Evolutionary conservation across 2,113 vertebrate genomes (phyloP), one percentile per base, ranked within the genome.

Genomic region (Ascaphus truei): DNA sequence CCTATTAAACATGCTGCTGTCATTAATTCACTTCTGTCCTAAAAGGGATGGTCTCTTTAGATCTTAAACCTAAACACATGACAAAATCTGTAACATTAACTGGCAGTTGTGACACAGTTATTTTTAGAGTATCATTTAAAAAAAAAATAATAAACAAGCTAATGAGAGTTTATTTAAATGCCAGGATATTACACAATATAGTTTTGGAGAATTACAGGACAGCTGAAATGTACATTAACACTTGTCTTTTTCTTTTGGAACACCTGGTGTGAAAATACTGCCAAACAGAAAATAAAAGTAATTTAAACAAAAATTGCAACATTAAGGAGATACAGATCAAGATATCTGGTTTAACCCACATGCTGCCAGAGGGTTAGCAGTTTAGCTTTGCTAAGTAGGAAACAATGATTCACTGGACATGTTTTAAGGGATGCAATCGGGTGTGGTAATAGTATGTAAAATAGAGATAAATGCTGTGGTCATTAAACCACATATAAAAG

Each of bases 81-180:
- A n/a, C n/a, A n/a, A n/a, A n/a, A n/a, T n/a, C n/a, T n/a, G n/a
- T n/a, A n/a, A n/a, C n/a, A n/a, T n/a, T n/a, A n/a, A n/a, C 43
- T 59, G 65, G 55, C 65, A 57, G 53, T 25, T 59, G 29, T 50
- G 65, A 48, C 29, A 59, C 48, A 36, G 50, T 58, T 58, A 68
- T 58, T 68, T 68, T 59, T 41, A 68, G 65, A 53, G 26, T 68
- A 53, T 68, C 53, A 59, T 58, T 58, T 68, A n/a, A n/a, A n/a
- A n/a, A n/a, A n/a, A n/a, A n/a, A n/a, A 47, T 58, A 68, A 68
- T 68, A 57, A 68, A 68, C 65, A 58, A 48, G 58, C 48, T 58
- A 68, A 68, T 68, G 53, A 68, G 58, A 68, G 65, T 68, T 68
- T 68, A 59, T 68, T 68, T 68, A 37, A 48, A 68, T 59, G 58